Evolutionary conservation across 2,888 invertebrate species (phyloP), one percentile per base, ranked within the genome.

Genomic region (Lacanobia oleracea): DNA sequence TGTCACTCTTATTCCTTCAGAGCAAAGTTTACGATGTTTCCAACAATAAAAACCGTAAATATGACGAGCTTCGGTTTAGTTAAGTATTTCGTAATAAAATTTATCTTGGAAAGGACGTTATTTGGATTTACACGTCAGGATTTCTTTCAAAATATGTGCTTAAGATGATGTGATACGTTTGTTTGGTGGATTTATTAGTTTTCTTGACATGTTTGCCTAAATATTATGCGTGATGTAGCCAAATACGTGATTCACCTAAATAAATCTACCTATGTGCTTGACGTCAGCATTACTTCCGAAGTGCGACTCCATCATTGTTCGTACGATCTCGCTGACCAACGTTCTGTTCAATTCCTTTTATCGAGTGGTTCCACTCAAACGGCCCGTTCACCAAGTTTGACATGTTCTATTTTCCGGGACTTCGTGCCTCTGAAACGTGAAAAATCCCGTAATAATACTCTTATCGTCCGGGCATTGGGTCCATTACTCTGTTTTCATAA

Each of bases 401-500:
- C 43, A 77, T 70, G 70, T 63, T 77, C 68, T 40, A 71, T 72
- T 77, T 86, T 79, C 65, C 57, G 65, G 64, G 65, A 67, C 64
- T 78, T 74, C 73, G 64, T 66, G 45, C 53, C 69, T 53, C 45
- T 45, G 67, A 79, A 84, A 83, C 72, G 83, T 82, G 79, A 76
- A 77, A 79, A 86, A 83, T 83, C 81, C 77, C 78, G 79, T 77
- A 77, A 72, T 85, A 87, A 89, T 86, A 83, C 85, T 88, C 84
- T 89, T 88, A 88, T 86, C 86, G 84, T 77, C 57, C 64, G 66
- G 74, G 74, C 75, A 88, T 87, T 88, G 86, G 85, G 83, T 87
- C 89, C 88, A 90, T 91, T 93, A 92, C 88, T 87, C 79, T 90
- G 90, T 91, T 92, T 91, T 91, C 89, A 86, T 91, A 91, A 91